These are phyloP conservation scores for Thermophis baileyi DNA, from an alignment of 2,113 vertebrate genomes.

Conservation along the genomic window DNA sequence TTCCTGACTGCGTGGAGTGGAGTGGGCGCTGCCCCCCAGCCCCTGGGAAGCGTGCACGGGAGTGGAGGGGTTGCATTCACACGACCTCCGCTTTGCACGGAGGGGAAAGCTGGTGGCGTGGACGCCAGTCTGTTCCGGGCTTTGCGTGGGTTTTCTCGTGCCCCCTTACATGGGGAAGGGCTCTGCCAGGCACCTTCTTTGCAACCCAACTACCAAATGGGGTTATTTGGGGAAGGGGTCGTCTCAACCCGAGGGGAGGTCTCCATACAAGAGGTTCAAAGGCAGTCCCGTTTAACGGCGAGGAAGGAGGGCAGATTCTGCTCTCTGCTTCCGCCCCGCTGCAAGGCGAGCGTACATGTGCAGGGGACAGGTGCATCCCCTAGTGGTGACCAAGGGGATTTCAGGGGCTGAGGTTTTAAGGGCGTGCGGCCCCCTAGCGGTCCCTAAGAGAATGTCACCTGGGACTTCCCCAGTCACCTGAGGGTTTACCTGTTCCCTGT, in stretches of 20 bases:
- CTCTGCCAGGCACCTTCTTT: neutral
- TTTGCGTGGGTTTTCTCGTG: neutral
- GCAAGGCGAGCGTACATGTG: no score
- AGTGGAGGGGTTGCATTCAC: no score
- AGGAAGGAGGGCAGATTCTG: neutral
- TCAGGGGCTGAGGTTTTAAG: neutral
- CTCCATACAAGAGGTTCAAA: neutral
- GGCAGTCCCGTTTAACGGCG: neutral
- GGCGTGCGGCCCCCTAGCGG: neutral
- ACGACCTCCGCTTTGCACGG: no score
- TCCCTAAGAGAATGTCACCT: neutral
- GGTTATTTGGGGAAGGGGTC: neutral
- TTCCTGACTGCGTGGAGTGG: no score
- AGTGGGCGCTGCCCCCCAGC: no score
- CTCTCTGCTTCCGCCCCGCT: no score
- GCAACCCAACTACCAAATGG: neutral
- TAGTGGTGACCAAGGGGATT: neutral
- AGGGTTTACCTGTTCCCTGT: neutral
- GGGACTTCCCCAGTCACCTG: neutral
- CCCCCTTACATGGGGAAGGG: neutral
- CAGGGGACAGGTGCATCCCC: neutral
- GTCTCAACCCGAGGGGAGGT: no score
- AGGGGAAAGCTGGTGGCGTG: neutral
- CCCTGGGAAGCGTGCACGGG: no score
- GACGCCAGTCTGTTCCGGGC: no score